Evolutionary conservation across 2,113 vertebrate genomes (phyloP).

Genomic region (Castor canadensis): DNA sequence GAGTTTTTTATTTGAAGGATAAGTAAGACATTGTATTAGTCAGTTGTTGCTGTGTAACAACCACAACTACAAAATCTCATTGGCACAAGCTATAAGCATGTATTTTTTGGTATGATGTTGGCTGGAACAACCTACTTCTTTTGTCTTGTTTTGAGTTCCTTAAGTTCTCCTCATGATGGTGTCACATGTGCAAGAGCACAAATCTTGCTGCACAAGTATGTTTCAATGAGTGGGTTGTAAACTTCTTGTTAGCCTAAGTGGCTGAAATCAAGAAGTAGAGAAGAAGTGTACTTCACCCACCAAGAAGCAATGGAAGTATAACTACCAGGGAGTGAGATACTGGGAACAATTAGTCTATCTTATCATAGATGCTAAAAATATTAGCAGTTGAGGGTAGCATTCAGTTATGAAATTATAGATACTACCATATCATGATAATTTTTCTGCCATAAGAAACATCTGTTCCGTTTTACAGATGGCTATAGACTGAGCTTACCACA

Average conservation of each 20-base stretch:
- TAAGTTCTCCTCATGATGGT: neutral
- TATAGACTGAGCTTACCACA: neutral
- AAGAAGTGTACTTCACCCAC: neutral
- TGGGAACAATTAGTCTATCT: neutral
- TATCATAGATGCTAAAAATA: neutral
- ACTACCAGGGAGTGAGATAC: neutral
- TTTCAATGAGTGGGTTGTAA: neutral
- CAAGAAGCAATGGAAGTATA: neutral
- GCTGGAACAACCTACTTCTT: neutral
- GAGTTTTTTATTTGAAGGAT: conserved; percentile 5
- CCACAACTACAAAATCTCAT: neutral
- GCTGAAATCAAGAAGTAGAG: neutral
- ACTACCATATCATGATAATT: neutral
- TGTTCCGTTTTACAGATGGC: neutral
- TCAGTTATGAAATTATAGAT: neutral
- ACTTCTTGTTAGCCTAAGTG: neutral
- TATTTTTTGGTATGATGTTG: neutral
- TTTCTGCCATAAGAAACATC: neutral
- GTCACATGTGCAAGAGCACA: neutral
- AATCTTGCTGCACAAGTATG: neutral
- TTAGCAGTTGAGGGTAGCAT: neutral
- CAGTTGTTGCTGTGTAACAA: neutral
- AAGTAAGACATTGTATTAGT: neutral
- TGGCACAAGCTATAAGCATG: neutral
- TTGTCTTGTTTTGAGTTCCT: neutral